Base-by-base conservation (phyloP, 2,113 vertebrate genomes). In the Phainopepla nitens region DNA sequence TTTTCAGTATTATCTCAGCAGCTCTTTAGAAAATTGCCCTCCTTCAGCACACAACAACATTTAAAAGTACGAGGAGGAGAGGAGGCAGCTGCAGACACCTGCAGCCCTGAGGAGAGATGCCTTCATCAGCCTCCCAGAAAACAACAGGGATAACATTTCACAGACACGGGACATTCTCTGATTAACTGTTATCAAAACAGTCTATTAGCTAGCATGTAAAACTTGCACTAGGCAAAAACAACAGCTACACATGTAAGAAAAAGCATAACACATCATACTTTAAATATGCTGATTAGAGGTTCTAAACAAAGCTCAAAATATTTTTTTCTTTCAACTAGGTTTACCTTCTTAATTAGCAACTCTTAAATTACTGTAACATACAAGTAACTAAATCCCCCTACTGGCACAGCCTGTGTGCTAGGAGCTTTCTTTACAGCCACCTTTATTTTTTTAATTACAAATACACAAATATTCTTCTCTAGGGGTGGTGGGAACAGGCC, bases 351-450 rank as follows among this genome's bases (percentile, higher is more conserved):
- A 90, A 89, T 95, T 92, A 93, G 82, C 66, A 90, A 73, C 53
- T 88, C 79, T 89, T 78, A 90, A 73, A 61, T 92, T 95, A 94
- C 92, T 35, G 23, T 13, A 80, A 83, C 66, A 70, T 18, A 23
- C 35, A 89, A 69, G 79, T 89, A 97, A 94, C 89, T 92, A 77
- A 93, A 94, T 86, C 90, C 71, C 64, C 45, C 82, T 76, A n/a
- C 70, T 62, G 90, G 86, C 70, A 80, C 79, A 77, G 44, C 1
- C 44, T 19, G 71, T 76, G 61, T 33, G 62, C 79, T 22, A 82
- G 31, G 51, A 89, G 81, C 19, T 76, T 61, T 65, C 87, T 33
- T 68, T 64, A 68, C n/a, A 82, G 64, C 1, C 31, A 83, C 21
- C 6, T 50, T 41, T 17, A 27, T 24, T 81, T 49, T 58, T 92